Evolutionary conservation across 2,888 invertebrate species (phyloP).

Genomic region (Caenorhabditis sp.): DNA sequence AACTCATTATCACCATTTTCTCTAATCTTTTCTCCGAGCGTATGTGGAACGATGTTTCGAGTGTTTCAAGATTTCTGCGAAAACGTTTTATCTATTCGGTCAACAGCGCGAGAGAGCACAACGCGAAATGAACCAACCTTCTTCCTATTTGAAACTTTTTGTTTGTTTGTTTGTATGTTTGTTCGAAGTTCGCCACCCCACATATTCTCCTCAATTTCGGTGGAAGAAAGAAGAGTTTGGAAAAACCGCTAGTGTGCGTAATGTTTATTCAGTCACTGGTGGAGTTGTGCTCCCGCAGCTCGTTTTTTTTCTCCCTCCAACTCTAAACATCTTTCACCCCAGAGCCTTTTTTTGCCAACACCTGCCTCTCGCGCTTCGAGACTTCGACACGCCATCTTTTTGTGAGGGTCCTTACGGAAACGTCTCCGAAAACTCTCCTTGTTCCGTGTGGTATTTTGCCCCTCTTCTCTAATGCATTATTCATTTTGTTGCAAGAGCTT

Average conservation of each 20-base stretch:
- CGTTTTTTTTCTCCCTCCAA: constrained; percentile 4
- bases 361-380: constrained; percentile 26
- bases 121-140: neutral
- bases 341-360: constrained; percentile 43
- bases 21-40: neutral
- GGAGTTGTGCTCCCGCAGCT: constrained; percentile 31
- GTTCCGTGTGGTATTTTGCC: constrained; percentile 4
- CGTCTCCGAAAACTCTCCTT: neutral
- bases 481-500: constrained; percentile 24
- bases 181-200: constrained; percentile 20
- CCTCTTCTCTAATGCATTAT: constrained; percentile 15
- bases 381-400: neutral
- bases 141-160: neutral
- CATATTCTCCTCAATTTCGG: neutral
- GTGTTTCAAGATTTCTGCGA: neutral
- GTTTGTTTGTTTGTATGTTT: constrained; percentile 39
- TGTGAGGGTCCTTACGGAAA: constrained; percentile 6
- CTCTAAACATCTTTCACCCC: constrained; percentile 39
- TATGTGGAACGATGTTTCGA: constrained; percentile 6
- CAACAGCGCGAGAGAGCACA: neutral
- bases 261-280: constrained; percentile 58
- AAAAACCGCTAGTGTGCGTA: constrained; percentile 52
- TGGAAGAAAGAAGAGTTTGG: constrained; percentile 3
- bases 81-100: neutral
- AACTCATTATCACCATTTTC: neutral